Conservation (phyloP, 1,140 invertebrate species). For the Anthonomus grandis region DNA sequence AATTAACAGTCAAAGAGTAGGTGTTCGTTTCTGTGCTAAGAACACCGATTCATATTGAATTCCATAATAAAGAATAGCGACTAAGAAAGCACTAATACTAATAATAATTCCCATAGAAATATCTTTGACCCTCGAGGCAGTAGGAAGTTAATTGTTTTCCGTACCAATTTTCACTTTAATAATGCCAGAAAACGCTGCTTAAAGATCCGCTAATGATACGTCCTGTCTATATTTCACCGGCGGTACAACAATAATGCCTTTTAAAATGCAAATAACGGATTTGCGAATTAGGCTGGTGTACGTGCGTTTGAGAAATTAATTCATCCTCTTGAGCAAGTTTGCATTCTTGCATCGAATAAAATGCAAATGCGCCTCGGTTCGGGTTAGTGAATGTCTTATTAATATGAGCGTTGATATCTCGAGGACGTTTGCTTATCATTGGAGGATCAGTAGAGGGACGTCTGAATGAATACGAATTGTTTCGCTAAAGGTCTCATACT, state of each 20-base stretch:
- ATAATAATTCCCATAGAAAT: neutral
- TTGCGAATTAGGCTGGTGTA: neutral
- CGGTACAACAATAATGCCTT: conserved; percentile 2
- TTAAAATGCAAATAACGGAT: conserved; percentile 6
- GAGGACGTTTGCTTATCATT: no score
- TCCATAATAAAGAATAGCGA: neutral
- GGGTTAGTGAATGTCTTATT: no score
- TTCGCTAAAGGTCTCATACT: no score
- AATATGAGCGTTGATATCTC: no score
- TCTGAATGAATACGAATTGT: no score
- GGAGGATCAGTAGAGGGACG: no score
- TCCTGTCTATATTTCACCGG: conserved; percentile 6
- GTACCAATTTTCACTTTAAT: neutral
- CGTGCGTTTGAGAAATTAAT: conserved; percentile 11
- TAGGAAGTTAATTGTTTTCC: conserved; percentile 6
- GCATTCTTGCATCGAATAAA: no score
- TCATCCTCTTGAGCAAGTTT: neutral
- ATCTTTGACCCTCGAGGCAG: neutral
- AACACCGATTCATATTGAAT: conserved; percentile 9
- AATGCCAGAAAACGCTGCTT: neutral
- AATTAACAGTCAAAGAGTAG: neutral
- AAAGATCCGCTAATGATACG: conserved; percentile 7
- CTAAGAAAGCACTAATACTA: neutral
- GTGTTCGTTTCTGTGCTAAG: neutral
- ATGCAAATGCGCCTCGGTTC: no score